Evolutionary conservation across 2,113 vertebrate species (phyloP), one percentile per base, ranked within the genome.

Genomic region (Xerus inauris): DNA sequence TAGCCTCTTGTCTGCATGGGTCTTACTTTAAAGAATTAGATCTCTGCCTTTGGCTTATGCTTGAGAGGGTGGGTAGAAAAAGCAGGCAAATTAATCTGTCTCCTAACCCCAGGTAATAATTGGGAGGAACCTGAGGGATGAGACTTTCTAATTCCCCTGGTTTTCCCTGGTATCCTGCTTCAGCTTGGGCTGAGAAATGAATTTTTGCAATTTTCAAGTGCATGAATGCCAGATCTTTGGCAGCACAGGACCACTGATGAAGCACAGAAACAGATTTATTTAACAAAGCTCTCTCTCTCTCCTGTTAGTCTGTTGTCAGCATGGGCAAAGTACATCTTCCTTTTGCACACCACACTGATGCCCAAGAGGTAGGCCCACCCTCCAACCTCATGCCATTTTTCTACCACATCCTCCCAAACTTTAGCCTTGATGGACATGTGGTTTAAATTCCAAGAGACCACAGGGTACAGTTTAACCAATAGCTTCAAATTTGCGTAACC

Each of bases 1-100:
- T 40, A 87, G 35, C 57, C 4, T 75, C 40, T 94, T 94, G 20
- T 93, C 72, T 92, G 40, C 42, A 64, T 47, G 51, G 47, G 38
- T 83, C 82, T 92, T 72, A 83, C 26, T 72, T 97, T 95, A 91
- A 73, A 83, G 54, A 89, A 57, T 91, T 81, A 22, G 42, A 93
- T 73, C 62, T 96, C 57, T 73, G 62, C 42, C 35, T 88, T 40
- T 45, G 13, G 45, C 38, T 45, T 94, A 24, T 28, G 32, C 0
- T 67, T 49, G 8, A 40, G 3, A 91, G 19, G 20, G 11, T 64
- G n/a, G 22, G 42, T 65, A 77, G 71, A 75, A 35, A 85, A 94
- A 32, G n/a, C 12, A 80, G 8, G 7, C 24, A 96, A 96, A 49
- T 26, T 38, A 83, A 95, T 76, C 75, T 88, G 12, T 75, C 8